Percentiles rank a stretch among this genome's conserved stretches.
These are phyloP conservation scores for Drosophila saltans DNA, from an alignment of 1,140 invertebrate species.

Conservation along the genomic window DNA sequence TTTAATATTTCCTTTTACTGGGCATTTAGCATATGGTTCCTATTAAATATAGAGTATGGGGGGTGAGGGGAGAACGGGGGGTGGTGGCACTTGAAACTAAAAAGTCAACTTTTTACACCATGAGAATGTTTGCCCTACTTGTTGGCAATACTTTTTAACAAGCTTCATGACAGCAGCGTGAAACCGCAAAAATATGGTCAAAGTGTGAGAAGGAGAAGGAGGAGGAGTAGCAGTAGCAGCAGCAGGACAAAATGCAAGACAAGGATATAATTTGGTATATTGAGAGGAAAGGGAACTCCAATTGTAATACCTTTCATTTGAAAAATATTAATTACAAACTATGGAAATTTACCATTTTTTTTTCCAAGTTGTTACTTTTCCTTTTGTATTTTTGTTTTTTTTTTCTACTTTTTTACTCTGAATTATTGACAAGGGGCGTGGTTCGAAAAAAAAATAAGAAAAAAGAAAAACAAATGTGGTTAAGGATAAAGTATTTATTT, in stretches of 20 bases:
- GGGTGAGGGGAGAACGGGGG: background rate
- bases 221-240: conserved; percentile 13
- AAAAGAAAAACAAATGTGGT: conserved; percentile 15
- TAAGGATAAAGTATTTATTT: background rate
- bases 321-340: conserved; percentile 77
- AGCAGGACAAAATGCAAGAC: conserved; percentile 11
- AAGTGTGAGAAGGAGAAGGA: conserved; percentile 2
- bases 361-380: conserved; percentile 1
- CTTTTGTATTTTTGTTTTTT: background rate
- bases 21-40: no score
- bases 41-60: no score
- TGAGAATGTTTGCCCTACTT: conserved; percentile 29
- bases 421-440: conserved; percentile 71
- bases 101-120: conserved; percentile 1
- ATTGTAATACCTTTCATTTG: conserved; percentile 75
- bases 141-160: conserved; percentile 48
- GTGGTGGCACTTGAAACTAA: background rate
- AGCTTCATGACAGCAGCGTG: conserved; percentile 68
- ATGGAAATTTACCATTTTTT: conserved; percentile 16
- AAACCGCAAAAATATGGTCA: conserved; percentile 60
- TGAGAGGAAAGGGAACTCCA: conserved; percentile 33
- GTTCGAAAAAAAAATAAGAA: conserved; percentile 24
- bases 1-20: no score
- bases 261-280: conserved; percentile 26
- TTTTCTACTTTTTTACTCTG: conserved; percentile 38